Evolutionary conservation across 2,888 invertebrate species (phyloP), one percentile per base, ranked within the genome.

Genomic region (Agrotis exclamationis): DNA sequence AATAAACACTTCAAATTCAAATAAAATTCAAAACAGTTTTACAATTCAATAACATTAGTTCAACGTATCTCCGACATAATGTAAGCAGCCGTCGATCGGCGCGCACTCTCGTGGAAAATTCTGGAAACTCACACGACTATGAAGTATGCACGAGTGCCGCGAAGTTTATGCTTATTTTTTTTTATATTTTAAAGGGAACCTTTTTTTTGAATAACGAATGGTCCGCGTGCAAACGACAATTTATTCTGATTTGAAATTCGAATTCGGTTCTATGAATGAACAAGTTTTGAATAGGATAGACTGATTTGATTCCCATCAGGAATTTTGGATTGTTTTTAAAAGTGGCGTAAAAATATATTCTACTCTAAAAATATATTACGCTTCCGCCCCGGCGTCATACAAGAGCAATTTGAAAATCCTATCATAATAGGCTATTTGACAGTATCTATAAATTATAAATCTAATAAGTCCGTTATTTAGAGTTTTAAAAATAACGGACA

Each of bases 21-120:
- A 80, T 79, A 73, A 70, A 67, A 79, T 77, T 77, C 65, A 68
- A 71, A 81, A 78, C 69, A 63, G 63, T 74, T 69, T 39, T 44
- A 64, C 65, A 66, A 71, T 76, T 78, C 80, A 77, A 77, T 79
- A 76, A 74, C 64, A 82, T 82, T 77, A 72, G 71, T 75, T 72
- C 60, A 72, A 75, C 63, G 63, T 85, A 75, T 82, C 85, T 83
- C 33, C 64, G 64, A 59, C 79, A 79, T 80, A 76, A 79, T 76
- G 71, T 74, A 79, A 76, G 76, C 81, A 84, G 84, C 82, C 86
- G 79, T 80, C 88, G 85, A 86, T 85, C 87, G 85, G 80, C 81
- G 87, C 89, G 89, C 93, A 89, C 89, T 92, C 93, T 89, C n/a
- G 79, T 85, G 93, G 93, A 92, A 94, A 93, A 93, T 92, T 91